A percentile compares a stretch with the other conserved stretches of the same genome.
phyloP scores from a whole-genome alignment of 2,113 vertebrate genomes.

The Chloropsis cyanopogon region DNA sequence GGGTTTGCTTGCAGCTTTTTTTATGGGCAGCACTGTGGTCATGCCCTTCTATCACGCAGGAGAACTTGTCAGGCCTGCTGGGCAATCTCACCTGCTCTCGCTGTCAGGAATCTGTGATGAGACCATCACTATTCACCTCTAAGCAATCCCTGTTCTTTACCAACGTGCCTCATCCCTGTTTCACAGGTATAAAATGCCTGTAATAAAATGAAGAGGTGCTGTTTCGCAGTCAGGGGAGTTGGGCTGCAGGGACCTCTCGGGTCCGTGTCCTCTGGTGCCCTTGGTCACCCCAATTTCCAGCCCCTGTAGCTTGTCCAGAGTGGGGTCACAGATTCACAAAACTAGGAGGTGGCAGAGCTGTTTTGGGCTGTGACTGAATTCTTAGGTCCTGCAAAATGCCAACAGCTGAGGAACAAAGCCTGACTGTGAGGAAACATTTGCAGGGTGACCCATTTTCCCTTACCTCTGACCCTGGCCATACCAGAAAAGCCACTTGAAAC shows the following conservation, averaged over 20 bases:
- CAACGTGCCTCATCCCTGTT: accelerated
- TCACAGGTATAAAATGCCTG: neutral
- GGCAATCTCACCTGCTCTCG: neutral
- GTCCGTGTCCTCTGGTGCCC: neutral
- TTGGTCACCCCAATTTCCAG: neutral
- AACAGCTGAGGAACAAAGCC: neutral
- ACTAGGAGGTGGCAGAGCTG: neutral
- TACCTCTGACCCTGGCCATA: neutral
- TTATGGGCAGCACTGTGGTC: neutral
- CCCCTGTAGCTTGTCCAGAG: neutral
- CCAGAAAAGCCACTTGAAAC: neutral
- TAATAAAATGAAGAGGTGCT: neutral
- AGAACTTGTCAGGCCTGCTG: neutral
- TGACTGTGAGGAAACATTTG: neutral
- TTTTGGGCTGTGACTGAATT: neutral
- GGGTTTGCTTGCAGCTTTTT: neutral
- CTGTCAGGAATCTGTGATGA: neutral
- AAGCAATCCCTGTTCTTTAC: neutral
- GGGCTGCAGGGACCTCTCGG: neutral
- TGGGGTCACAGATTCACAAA: neutral
- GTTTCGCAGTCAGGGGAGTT: neutral
- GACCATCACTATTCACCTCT: neutral
- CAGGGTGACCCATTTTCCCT: neutral
- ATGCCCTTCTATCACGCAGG: neutral
- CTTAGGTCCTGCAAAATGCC: neutral